These are phyloP conservation scores for Hofmannophila pseudospretella DNA, from an alignment of 2,888 invertebrate species.

Conservation along the genomic window DNA sequence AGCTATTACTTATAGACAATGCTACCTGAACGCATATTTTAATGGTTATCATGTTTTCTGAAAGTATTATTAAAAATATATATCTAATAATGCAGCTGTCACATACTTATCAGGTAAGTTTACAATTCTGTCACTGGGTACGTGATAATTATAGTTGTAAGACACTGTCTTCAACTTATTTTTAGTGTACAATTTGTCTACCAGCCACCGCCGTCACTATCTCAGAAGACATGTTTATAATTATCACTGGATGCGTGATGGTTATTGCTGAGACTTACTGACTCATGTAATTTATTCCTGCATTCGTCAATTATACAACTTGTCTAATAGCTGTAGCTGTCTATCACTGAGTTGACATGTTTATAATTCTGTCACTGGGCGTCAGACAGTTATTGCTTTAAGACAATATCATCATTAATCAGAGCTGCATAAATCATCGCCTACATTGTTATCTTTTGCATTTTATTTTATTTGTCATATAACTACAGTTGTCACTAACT, in stretches of 20 bases:
- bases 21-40: no score
- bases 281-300: neutral
- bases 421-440: neutral
- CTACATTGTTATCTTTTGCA: neutral
- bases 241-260: constrained; percentile 10
- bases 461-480: neutral
- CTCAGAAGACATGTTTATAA: constrained; percentile 6
- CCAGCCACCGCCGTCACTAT: neutral
- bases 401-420: constrained; percentile 8
- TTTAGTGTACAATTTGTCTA: neutral
- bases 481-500: neutral
- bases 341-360: constrained; percentile 8
- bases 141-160: constrained; percentile 1
- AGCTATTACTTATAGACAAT: neutral
- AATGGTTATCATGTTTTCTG: no score
- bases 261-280: neutral
- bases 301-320: neutral
- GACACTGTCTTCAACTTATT: constrained; percentile 6
- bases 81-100: constrained; percentile 8
- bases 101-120: constrained; percentile 6
- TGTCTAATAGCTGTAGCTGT: constrained; percentile 7
- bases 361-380: constrained; percentile 10
- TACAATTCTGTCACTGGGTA: constrained; percentile 9
- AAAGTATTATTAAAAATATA: no score
- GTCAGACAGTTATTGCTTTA: neutral